Evolutionary conservation across 2,113 vertebrate genomes (phyloP), one percentile per base, ranked within the genome.

Genomic region (Mesocricetus auratus): DNA sequence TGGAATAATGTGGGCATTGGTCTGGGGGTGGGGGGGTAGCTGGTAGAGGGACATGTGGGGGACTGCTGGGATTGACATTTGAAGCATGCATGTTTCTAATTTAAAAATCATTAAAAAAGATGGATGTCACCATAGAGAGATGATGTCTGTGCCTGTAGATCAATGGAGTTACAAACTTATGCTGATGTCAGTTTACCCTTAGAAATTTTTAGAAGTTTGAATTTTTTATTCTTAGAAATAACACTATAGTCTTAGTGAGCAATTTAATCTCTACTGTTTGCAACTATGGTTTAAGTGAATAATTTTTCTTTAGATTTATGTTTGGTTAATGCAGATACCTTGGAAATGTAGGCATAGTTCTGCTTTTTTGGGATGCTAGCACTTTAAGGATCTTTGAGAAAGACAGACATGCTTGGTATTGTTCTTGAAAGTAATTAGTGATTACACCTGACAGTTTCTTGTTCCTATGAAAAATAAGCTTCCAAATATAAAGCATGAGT

Each of bases 341-440:
- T 58, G 26, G 75, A 81, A 24, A 66, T 36, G 26, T 9, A 81
- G 29, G 24, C n/a, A 79, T 73, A 81, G 68, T 17, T 69, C 19
- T 75, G 6, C 83, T 91, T 62, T 22, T 82, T 82, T 95, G 7
- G 39, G 6, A 12, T 17, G 22, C 93, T 93, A 81, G 36, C 58
- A 31, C 91, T 95, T 91, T 86, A 89, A 77, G 5, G 69, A 36
- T 58, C 66, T 62, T 75, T 77, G 19, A 89, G 47, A 8, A 19
- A 53, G 62, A 60, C 42, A 66, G 24, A 81, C n/a, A 60, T 58
- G n/a, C 73, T 95, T 42, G 86, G 50, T 89, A 77, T 33, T 91
- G 50, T 64, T 86, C 36, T 73, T 78, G 60, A 91, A 68, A 91
- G 79, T 45, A 64, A 89, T 73, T 74, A 86, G 29, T 86, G 39